Evolutionary conservation across 1,140 invertebrate genomes (phyloP).

Genomic region (Eufriesea mexicana): DNA sequence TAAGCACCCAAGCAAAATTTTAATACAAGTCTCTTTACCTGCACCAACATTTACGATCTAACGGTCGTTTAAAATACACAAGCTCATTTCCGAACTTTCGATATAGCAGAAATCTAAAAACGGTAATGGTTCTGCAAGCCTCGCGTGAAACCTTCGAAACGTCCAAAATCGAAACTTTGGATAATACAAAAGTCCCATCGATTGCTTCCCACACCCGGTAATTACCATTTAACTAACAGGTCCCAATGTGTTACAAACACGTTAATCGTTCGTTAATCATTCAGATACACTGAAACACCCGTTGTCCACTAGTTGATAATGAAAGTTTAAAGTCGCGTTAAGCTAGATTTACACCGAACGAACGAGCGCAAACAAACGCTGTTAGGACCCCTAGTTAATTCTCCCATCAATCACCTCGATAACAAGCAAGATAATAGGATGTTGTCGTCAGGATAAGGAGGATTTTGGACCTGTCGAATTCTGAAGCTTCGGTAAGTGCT

Average conservation of each 20-base stretch:
- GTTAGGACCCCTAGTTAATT: neutral
- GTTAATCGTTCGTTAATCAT: conserved; percentile 2
- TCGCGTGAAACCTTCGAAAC: neutral
- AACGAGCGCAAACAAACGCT: neutral
- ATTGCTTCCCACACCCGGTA: neutral
- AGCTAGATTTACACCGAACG: neutral
- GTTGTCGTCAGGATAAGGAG: neutral
- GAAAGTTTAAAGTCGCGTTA: neutral
- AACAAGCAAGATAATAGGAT: neutral
- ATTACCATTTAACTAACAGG: conserved; percentile 7
- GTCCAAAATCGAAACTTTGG: neutral
- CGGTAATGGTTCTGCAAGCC: too few relatives aligned
- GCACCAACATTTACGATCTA: neutral
- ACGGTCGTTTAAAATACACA: too few relatives aligned
- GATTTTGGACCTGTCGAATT: neutral
- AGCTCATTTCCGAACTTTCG: neutral
- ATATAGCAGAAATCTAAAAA: neutral
- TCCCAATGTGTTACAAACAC: neutral
- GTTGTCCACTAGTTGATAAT: neutral
- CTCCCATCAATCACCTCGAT: neutral
- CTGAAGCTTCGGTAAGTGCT: too few relatives aligned
- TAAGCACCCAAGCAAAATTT: neutral
- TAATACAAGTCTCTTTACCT: neutral
- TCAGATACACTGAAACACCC: neutral
- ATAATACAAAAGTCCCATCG: neutral